Percentiles rank a stretch among this genome's conserved stretches.
Evolutionary conservation across 2,797 vertebrate genomes (phyloP).

Genomic region (Premnoplex brunnescens): DNA sequence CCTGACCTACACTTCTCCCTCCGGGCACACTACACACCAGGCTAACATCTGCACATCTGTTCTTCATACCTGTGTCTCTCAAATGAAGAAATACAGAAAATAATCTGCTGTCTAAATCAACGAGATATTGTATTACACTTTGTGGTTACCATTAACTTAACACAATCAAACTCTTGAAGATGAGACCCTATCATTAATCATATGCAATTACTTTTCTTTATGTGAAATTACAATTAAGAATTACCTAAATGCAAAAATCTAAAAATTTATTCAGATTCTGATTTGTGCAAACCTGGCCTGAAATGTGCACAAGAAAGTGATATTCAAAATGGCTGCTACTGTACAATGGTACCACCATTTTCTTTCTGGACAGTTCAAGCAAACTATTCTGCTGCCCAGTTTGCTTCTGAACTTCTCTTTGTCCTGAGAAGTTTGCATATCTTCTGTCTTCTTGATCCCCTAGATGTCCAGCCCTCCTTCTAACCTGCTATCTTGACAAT

Average conservation of each 20-base stretch:
- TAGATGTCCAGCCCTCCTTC: not conserved
- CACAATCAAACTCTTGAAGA: slow-evolving; percentile 30
- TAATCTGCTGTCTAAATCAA: slow-evolving; percentile 25
- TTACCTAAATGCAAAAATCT: not conserved
- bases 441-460: not conserved
- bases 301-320: not conserved
- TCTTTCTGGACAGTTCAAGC: not conserved
- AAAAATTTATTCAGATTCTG: not conserved
- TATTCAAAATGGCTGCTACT: not conserved
- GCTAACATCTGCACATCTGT: slow-evolving; percentile 52
- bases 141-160: not conserved
- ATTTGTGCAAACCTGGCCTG: not conserved
- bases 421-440: not conserved
- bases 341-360: not conserved
- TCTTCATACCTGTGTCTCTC: slow-evolving; percentile 43
- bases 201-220: not conserved
- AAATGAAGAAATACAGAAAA: slow-evolving; percentile 37
- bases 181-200: slow-evolving; percentile 9
- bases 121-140: slow-evolving; percentile 9
- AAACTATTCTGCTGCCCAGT: not conserved
- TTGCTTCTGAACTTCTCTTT: not conserved
- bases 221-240: not conserved
- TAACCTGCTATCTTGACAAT: not conserved
- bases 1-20: slow-evolving; percentile 28
- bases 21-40: not conserved